Conservation (phyloP, 1,140 invertebrate genomes). For the Orius laevigatus region DNA sequence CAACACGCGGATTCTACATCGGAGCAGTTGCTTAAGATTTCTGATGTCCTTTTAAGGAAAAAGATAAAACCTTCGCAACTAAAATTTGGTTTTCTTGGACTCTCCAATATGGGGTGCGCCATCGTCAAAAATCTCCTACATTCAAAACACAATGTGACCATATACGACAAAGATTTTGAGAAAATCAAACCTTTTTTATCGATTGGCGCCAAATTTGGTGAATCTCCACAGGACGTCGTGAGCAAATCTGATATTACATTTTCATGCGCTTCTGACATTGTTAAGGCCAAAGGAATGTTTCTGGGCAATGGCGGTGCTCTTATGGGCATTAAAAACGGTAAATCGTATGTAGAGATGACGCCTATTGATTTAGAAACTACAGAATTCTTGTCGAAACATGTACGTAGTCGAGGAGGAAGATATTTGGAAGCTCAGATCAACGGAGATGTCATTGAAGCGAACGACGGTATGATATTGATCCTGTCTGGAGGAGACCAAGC, state of each 20-base stretch:
- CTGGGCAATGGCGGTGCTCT: constrained; percentile 89
- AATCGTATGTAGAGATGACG: constrained; percentile 86
- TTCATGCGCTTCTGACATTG: constrained; percentile 82
- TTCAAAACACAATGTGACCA: constrained; percentile 79
- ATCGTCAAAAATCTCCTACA: constrained; percentile 90
- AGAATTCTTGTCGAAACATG: constrained; percentile 69
- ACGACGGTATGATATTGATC: constrained; percentile 39
- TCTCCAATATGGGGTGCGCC: constrained; percentile 72
- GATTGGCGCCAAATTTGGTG: constrained; percentile 45
- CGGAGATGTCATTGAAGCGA: constrained; percentile 54
- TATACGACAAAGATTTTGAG: constrained; percentile 83
- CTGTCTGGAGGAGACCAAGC: constrained; percentile 73
- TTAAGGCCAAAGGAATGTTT: constrained; percentile 87
- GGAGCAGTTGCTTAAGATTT: constrained; percentile 56
- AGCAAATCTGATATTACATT: constrained; percentile 84
- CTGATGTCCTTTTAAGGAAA: constrained; percentile 65
- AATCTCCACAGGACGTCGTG: constrained; percentile 84
- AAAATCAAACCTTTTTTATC: constrained; percentile 53
- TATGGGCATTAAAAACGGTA: constrained; percentile 42
- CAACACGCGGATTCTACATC: no score
- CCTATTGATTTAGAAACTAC: constrained; percentile 77
- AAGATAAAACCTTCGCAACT: constrained; percentile 72
- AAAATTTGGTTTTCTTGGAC: constrained; percentile 86
- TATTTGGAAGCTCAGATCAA: constrained; percentile 79
- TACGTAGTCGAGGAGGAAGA: constrained; percentile 49